Base-by-base conservation (phyloP, 1,140 invertebrate genomes). In the Lysiphlebus fabarum region DNA sequence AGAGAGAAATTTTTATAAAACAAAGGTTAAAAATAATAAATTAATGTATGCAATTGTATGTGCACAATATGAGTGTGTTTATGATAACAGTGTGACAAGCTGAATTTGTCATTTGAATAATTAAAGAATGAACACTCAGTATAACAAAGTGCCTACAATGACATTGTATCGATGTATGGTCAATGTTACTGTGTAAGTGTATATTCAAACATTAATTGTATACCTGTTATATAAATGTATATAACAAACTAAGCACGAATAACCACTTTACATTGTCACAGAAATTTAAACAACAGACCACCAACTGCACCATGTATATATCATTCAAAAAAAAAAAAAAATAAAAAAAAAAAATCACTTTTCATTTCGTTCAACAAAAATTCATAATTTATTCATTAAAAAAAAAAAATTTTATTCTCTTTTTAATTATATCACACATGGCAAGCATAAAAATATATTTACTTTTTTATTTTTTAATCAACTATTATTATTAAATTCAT, bases 211-310 rank as follows among this genome's bases (percentile, higher is more conserved):
- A 26, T 34, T 41, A 38, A 44, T 14, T 62, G 48, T 58, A 55
- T 61, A 61, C 56, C 56, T 45, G 55, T 53, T 64, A 53, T 62
- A 67, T 65, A 56, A 57, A 60, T 26, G 62, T 59, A 54, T 59
- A 45, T 37, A 50, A 10, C 47, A 14, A 14, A 33, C n/a, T 34
- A 41, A 54, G 56, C 45, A 62, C 65, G 45, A 44, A 51, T 56
- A 11, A 47, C 37, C n/a, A 63, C 56, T 61, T 62, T 64, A 71
- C 67, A 76, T 79, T 79, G 75, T 77, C 73, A 74, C 70, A 61
- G 62, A 68, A 67, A 59, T 47, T 77, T 78, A 76, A 77, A 76
- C 73, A 79, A 75, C 67, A 62, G 66, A 61, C 59, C 61, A 57
- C 44, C 34, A n/a, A 41, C 10, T 42, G 17, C 17, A 26, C 17